phyloP scores from a whole-genome alignment of 2,797 vertebrate genomes.

The Furcifer pardalis region DNA sequence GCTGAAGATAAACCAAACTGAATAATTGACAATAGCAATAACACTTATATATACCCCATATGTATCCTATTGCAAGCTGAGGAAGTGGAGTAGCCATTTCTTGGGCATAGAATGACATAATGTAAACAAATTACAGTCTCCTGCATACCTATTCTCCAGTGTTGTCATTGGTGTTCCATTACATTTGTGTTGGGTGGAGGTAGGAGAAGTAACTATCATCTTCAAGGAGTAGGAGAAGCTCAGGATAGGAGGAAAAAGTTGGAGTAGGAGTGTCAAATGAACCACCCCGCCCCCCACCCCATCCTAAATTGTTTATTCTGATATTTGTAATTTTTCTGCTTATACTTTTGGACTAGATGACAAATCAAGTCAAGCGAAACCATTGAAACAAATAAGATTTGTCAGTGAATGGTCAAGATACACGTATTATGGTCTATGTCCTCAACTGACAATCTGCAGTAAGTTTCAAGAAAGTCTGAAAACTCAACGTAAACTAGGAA shows the following conservation, averaged over 20 bases:
- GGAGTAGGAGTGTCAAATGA: slow-evolving; percentile 34
- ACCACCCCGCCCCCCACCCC: slow-evolving; percentile 12
- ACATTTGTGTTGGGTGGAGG: slow-evolving; percentile 47
- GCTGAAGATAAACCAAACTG: slow-evolving; percentile 61
- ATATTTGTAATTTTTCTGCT: slow-evolving; percentile 40
- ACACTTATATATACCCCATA: no score
- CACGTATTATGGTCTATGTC: not conserved
- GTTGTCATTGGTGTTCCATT: slow-evolving; percentile 43
- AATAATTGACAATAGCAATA: slow-evolving; percentile 55
- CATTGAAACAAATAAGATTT: slow-evolving; percentile 35
- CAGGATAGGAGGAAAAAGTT: slow-evolving; percentile 34
- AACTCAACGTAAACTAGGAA: not conserved
- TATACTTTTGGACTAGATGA: slow-evolving; percentile 46
- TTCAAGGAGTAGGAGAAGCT: not conserved
- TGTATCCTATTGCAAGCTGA: slow-evolving; percentile 35
- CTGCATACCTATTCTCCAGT: slow-evolving; percentile 61
- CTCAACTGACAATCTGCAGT: not conserved
- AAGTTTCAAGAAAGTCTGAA: not conserved
- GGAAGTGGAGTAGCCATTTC: slow-evolving; percentile 71
- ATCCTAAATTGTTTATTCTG: slow-evolving; percentile 52
- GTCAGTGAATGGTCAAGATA: not conserved
- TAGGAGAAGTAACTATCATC: not conserved
- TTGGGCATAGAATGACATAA: slow-evolving; percentile 76
- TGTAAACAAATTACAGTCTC: slow-evolving; percentile 71
- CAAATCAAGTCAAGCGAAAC: slow-evolving; percentile 15